Base-by-base conservation (phyloP, 2,797 vertebrate genomes). In the Cyprinella venusta region DNA sequence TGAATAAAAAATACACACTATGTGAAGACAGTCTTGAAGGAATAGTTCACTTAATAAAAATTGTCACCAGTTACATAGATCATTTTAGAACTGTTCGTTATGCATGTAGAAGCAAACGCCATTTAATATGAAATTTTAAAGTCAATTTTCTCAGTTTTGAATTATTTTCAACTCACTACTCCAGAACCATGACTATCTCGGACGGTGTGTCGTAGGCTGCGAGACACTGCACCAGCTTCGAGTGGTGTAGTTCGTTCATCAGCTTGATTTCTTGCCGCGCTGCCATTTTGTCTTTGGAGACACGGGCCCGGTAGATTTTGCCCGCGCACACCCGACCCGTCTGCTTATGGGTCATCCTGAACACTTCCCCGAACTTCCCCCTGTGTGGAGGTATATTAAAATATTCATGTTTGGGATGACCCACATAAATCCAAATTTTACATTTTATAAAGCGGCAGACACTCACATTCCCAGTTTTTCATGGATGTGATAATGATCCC, bases 401-500 rank as follows among this genome's bases (percentile, higher is more conserved):
- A 45, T 18, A 16, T 18, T 50, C 0, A 40, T 0, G 21, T 40
- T 82, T 8, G 16, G 21, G 8, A n/a, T 6, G 5, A 63, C 3
- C 61, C 12, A 18, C 12, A 24, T 3, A n/a, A 26, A 68, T 42
- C 5, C 26, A 8, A 30, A 4, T 30, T 61, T 21, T 16, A 59
- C 18, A 59, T 75, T 65, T n/a, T 59, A 61, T 33, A 8, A 65
- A 26, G 54, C n/a, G 45, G 38, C 67, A 9, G 5, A 38, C 79
- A 89, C 96, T 95, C 91, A 97, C 96, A 94, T 91, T 87, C 97
- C 96, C n/a, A 97, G 92, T 87, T 94, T 95, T 88, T 97, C 95
- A 59, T 93, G 93, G 82, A 94, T 92, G 0, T 75, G 61, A 90
- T 96, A 97, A 61, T 93, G 80, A 0, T 97, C 95, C 0, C 76